Base-by-base conservation (phyloP, 2,888 invertebrate genomes). In the Napeogenes inachia region DNA sequence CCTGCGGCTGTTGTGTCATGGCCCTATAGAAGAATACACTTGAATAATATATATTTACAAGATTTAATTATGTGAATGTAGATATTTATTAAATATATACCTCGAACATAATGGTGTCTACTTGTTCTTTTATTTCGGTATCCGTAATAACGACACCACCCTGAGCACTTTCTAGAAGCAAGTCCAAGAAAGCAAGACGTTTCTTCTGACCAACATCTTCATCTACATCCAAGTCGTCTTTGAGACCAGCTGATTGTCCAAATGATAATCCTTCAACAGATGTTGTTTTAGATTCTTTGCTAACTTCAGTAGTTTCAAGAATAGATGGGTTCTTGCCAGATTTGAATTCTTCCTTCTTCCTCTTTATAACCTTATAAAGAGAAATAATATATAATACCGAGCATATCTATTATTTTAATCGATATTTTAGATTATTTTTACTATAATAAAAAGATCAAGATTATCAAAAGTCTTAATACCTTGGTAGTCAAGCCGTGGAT, bases 101-200 rank as follows among this genome's bases (percentile, higher is more conserved):
- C 92, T 97, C 95, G 79, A 96, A 95, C 96, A 96, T 96, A 71
- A 96, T 96, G 0, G 95, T 96, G 77, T 95, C 94, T 0, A 96
- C 95, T 92, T 96, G 95, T 78, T 96, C 95, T 73, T 94, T 94
- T 70, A 96, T 95, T 85, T 96, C 96, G 67, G 94, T 93, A 66
- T 96, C 95, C 35, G 93, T 92, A 61, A 96, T 92, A 53, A 92
- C 92, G 61, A 92, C 94, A 8, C 94, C 94, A 64, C 94, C 94
- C 68, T 94, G 93, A 63, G 95, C 93, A 71, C 95, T 93, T 79
- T 96, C 95, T 58, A 98, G 90, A 73, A 98, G 91, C 68, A 97
- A 90, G 84, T 98, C 98, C 71, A 98, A 92, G 87, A 98, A 97
- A 57, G 98, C 97, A 59, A 96, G 89, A 72, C 96, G 93, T 75